A percentile compares a stretch with the other conserved stretches of the same genome.
Conservation (phyloP, 92 coral and sea anemone species). For the Zoanthus sansibaricus region DNA sequence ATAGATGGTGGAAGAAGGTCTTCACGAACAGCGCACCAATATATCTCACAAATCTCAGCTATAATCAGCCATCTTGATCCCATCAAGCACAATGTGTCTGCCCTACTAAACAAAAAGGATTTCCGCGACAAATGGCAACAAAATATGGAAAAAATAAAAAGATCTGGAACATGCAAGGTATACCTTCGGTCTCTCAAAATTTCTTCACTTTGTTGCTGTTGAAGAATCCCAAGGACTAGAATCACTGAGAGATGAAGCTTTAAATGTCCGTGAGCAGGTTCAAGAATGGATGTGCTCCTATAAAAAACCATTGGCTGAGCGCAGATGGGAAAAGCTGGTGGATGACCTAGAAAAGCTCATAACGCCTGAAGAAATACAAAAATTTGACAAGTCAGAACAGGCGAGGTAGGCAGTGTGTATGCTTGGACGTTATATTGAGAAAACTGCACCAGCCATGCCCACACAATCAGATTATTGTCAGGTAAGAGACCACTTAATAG, state of each 20-base stretch:
- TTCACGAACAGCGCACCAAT: slow-evolving; percentile 49
- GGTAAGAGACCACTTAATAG: slow-evolving; percentile 55
- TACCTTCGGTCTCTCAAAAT: slow-evolving; percentile 10
- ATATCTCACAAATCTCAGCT: slow-evolving; percentile 46
- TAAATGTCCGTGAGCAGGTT: slow-evolving; percentile 57
- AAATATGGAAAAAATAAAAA: slow-evolving; percentile 34
- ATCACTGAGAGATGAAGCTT: slow-evolving; percentile 28
- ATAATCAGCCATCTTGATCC: slow-evolving; percentile 49
- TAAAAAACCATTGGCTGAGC: slow-evolving; percentile 44
- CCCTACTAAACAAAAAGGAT: slow-evolving; percentile 36
- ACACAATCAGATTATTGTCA: slow-evolving; percentile 49
- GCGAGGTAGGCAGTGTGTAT: slow-evolving; percentile 51
- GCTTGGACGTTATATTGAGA: slow-evolving; percentile 49
- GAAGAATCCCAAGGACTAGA: slow-evolving; percentile 47
- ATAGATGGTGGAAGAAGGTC: slow-evolving; percentile 60
- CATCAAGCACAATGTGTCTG: slow-evolving; percentile 27
- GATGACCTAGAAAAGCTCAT: slow-evolving; percentile 58
- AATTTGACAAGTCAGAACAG: slow-evolving; percentile 44
- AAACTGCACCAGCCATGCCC: slow-evolving; percentile 22
- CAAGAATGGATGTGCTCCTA: slow-evolving; percentile 44
- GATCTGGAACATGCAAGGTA: slow-evolving; percentile 1
- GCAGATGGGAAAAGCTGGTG: slow-evolving; percentile 58
- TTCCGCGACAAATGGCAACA: slow-evolving; percentile 57
- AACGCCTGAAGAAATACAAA: slow-evolving; percentile 54
- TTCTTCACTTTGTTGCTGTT: slow-evolving; percentile 49